phyloP scores from a whole-genome alignment of 2,113 vertebrate genomes.

The Clarias magur region DNA sequence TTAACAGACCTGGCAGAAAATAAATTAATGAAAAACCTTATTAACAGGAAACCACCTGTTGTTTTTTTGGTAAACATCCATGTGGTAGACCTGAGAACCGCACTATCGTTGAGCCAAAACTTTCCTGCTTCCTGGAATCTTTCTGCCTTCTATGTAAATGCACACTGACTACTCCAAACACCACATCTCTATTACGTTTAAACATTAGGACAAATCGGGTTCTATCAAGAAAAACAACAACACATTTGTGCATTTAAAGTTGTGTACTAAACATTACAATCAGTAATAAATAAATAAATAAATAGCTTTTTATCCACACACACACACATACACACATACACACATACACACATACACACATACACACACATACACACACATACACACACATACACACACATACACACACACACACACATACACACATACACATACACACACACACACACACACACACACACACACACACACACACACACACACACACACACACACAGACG shows the following conservation, averaged over 20 bases:
- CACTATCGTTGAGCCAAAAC: background rate
- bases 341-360: too few species aligned
- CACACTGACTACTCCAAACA: background rate
- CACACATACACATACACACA: too few species aligned
- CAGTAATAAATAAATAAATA: background rate
- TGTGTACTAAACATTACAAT: background rate
- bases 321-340: too few species aligned
- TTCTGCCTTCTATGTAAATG: background rate
- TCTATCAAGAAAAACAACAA: background rate
- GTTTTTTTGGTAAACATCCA: background rate
- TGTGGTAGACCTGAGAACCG: background rate
- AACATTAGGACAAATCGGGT: background rate
- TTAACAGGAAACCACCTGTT: background rate
- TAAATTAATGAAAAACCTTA: background rate
- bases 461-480: too few species aligned
- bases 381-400: too few species aligned
- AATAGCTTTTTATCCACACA: too few species aligned
- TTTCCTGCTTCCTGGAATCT: background rate
- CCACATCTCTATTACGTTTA: background rate
- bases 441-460: too few species aligned
- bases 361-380: too few species aligned
- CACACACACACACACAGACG: too few species aligned
- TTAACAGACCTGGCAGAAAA: background rate
- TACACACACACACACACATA: too few species aligned
- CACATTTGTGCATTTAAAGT: background rate